Base-by-base conservation (phyloP, 2,113 vertebrate genomes). In the Pongo abelii region DNA sequence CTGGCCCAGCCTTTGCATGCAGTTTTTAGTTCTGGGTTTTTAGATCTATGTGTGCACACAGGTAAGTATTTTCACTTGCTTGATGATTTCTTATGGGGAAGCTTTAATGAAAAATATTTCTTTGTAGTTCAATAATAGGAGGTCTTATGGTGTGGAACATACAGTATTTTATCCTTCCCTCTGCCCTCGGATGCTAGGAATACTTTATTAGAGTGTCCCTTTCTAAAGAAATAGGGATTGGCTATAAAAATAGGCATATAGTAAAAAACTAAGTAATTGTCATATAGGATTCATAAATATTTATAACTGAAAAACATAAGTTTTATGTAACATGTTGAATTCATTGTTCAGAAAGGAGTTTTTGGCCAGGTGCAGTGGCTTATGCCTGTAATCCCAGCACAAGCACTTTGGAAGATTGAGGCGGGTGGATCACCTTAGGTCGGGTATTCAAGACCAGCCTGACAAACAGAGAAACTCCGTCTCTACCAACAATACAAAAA, bases 301-400 rank as follows among this genome's bases (percentile, higher is more conserved):
- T 97, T 84, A 80, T 57, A 81, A 75, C 84, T 94, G 94, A 70
- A 78, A 97, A 74, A 74, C 81, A 35, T 78, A 75, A 93, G 7
- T 46, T 94, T 96, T 84, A 95, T 88, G 95, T 89, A 67, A 96
- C 97, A 88, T 55, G 25, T 25, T 84, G 48, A n/a, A 89, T 93
- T 92, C 46, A 90, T 77, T 97, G 11, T 92, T 96, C 38, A 86
- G 80, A n/a, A 91, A 91, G 84, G 89, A 88, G 38, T 40, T 64
- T 78, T 90, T 13, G 27, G 61, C 61, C 2, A 5, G 27, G 27
- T 2, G 5, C 2, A 0, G 27, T 64, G 61, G 12, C 61, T 14
- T 5, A 64, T 11, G 2, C 27, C 61, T 64, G 27, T 64, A 64
- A 14, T 64, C 27, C 27, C 61, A 64, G 61, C 27, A 64, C 61